Evolutionary conservation across 2,888 invertebrate species (phyloP), one percentile per base, ranked within the genome.

Genomic region (Acleris laterana): DNA sequence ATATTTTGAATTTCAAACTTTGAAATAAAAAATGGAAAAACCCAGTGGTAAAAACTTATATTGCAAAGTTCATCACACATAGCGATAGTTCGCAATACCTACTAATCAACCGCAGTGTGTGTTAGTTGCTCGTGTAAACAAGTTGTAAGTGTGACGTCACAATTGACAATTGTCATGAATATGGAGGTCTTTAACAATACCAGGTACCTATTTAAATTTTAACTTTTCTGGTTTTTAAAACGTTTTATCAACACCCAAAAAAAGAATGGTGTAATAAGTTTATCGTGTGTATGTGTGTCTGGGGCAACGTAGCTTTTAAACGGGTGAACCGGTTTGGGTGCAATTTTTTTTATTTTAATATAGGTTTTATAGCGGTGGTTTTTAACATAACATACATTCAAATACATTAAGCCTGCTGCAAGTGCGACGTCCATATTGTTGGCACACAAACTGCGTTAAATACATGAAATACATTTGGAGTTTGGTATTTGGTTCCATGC

Each of bases 161-260:
- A 44, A 22, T 2, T 44, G 50, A 46, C 28, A 28, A 28, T 46
- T 28, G 56, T 52, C 17, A 58, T 66, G 66, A 25, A 62, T 48
- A 42, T 61, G 62, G 57, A 66, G 6, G 50, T 56, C 61, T 56
- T 62, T 16, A 51, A 62, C 11, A 49, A 66, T 57, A 48, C 49
- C 20, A 59, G 58, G 58, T 59, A 28, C 32, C 25, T 1, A 17
- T 48, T 32, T 13, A 25, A 56, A 28, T 9, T 5, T n/a, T 46
- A 9, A 17, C 1, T 17, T 44, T 32, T 32, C 9, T 1, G 25
- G 13, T 16, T 17, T 48, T 48, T 48, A 17, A 42, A 42, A 0
- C 0, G 0, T 13, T 42, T 42, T 42, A 3, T 42, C 16, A 42
- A 42, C 0, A 1, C 2, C 5, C 16, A 9, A 42, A 13, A 42